Evolutionary conservation across 2,888 invertebrate genomes (phyloP).

Genomic region (Thumatha senex): DNA sequence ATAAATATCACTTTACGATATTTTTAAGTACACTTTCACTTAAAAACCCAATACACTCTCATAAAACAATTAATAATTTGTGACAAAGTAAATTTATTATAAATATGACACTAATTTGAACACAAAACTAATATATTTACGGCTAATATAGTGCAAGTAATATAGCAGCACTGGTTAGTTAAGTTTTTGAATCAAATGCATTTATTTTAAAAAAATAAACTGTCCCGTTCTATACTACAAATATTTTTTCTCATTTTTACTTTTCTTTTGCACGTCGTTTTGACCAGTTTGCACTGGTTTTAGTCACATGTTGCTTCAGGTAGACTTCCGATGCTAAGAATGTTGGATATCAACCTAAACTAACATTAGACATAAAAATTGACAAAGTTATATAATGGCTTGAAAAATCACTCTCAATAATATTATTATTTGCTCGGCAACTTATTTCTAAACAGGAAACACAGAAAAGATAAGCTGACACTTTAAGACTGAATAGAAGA

Average conservation of each 20-base stretch:
- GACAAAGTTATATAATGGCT: too few relatives aligned
- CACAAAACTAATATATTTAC: constrained; percentile 67
- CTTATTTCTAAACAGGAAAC: not conserved
- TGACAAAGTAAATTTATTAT: constrained; percentile 60
- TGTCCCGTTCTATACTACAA: too few relatives aligned
- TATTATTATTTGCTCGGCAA: too few relatives aligned
- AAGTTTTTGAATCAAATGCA: constrained; percentile 25
- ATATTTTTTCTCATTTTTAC: too few relatives aligned
- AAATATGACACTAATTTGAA: constrained; percentile 82
- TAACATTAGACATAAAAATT: too few relatives aligned
- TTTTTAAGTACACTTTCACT: constrained; percentile 42
- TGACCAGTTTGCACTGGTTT: too few relatives aligned
- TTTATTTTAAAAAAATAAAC: too few relatives aligned
- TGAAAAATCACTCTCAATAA: too few relatives aligned
- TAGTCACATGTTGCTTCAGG: too few relatives aligned
- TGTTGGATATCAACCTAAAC: too few relatives aligned
- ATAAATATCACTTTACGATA: constrained; percentile 50
- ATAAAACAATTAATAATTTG: constrained; percentile 55
- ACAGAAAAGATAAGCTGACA: not conserved
- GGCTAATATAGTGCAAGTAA: constrained; percentile 37
- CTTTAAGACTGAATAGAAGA: not conserved
- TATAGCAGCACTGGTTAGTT: constrained; percentile 34
- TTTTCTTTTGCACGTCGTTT: too few relatives aligned
- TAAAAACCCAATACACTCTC: constrained; percentile 31
- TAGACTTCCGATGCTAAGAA: too few relatives aligned